Conservation (phyloP, 2,113 vertebrate species). For the Pollachius pollachius region DNA sequence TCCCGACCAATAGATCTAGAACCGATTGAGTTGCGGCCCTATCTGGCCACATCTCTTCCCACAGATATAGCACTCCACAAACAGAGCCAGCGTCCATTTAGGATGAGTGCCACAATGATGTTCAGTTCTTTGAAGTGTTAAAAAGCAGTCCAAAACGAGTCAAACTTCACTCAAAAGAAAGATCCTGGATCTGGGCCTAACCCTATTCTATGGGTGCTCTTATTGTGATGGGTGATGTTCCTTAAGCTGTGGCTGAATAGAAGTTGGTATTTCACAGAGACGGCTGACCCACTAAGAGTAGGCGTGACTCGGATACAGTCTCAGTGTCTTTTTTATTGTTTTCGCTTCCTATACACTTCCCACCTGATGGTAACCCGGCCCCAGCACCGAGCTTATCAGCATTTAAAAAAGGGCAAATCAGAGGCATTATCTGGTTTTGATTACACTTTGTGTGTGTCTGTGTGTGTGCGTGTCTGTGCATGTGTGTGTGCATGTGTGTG, state of each 20-base stretch:
- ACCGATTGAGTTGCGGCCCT: slow-evolving; percentile 44
- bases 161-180: too few relatives aligned
- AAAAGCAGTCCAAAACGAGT: too few relatives aligned
- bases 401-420: slow-evolving; percentile 37
- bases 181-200: too few relatives aligned
- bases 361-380: slow-evolving; percentile 41
- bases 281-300: slow-evolving; percentile 67
- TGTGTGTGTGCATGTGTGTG: too few relatives aligned
- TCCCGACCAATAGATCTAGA: slow-evolving; percentile 18
- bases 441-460: neutral
- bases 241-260: slow-evolving; percentile 61
- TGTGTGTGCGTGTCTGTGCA: too few relatives aligned
- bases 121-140: slow-evolving; percentile 31
- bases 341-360: slow-evolving; percentile 12
- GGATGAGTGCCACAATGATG: slow-evolving; percentile 41
- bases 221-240: slow-evolving; percentile 41
- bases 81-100: slow-evolving; percentile 27
- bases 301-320: slow-evolving; percentile 77
- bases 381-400: slow-evolving; percentile 28
- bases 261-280: slow-evolving; percentile 65
- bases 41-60: slow-evolving; percentile 49
- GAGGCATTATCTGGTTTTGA: neutral
- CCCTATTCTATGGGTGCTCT: too few relatives aligned
- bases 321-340: slow-evolving; percentile 35
- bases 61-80: slow-evolving; percentile 52